These are phyloP conservation scores for Shinisaurus crocodilurus DNA, from an alignment of 2,113 vertebrate genomes.

Conservation along the genomic window DNA sequence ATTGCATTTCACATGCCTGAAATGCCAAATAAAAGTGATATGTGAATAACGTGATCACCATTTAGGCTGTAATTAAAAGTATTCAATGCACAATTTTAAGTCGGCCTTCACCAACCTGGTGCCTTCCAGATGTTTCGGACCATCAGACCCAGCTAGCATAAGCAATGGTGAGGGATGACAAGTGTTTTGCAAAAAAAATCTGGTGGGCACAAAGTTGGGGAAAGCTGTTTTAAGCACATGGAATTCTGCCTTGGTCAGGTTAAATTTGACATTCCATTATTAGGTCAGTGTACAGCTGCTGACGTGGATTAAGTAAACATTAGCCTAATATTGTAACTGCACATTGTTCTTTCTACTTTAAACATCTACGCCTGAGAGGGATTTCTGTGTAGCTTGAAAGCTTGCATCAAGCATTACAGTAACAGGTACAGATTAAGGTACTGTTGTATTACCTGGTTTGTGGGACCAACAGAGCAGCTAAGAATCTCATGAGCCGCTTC, in stretches of 20 bases:
- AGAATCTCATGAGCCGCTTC: background rate
- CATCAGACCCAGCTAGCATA: too few species aligned
- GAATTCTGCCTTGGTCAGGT: background rate
- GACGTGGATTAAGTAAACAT: background rate
- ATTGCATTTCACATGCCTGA: background rate
- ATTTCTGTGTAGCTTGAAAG: background rate
- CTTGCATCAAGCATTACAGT: background rate
- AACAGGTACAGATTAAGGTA: background rate
- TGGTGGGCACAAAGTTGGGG: too few species aligned
- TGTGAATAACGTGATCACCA: background rate
- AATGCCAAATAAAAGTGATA: constrained; percentile 9
- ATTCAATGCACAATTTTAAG: background rate
- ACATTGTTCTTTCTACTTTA: background rate
- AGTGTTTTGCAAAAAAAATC: too few species aligned
- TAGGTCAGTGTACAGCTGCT: background rate
- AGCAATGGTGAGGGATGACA: too few species aligned
- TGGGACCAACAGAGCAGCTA: background rate
- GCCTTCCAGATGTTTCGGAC: too few species aligned
- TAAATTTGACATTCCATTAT: background rate
- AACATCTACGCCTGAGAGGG: background rate
- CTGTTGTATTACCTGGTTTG: background rate
- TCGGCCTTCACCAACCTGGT: too few species aligned
- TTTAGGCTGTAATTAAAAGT: background rate
- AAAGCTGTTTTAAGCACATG: background rate
- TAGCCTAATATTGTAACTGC: background rate